Evolutionary conservation across 2,113 vertebrate genomes (phyloP).

Genomic region (Falco punctatus): DNA sequence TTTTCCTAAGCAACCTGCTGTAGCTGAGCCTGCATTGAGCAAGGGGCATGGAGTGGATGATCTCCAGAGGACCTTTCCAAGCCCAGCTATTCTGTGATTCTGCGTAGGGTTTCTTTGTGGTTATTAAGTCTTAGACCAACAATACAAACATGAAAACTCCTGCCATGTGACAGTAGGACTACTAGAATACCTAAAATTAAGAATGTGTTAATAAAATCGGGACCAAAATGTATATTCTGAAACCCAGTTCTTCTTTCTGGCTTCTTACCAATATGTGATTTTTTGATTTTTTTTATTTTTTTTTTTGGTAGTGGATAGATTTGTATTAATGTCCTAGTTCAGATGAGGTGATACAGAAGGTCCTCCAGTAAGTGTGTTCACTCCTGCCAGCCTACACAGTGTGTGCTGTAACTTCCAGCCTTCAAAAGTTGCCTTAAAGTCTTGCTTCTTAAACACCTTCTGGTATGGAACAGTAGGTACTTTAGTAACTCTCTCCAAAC

Average conservation of each 20-base stretch:
- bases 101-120: not conserved
- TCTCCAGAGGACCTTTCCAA: not conserved
- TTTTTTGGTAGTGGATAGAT: not conserved
- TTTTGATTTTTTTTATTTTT: not conserved
- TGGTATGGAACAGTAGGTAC: not conserved
- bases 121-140: not conserved
- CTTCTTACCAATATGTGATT: not conserved
- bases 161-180: not conserved
- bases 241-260: not conserved
- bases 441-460: not conserved
- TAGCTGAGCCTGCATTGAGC: not conserved
- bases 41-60: not conserved
- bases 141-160: not conserved
- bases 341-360: not conserved
- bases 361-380: not conserved
- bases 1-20: not conserved
- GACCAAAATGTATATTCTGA: not conserved
- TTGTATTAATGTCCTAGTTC: not conserved
- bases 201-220: not conserved
- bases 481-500: not conserved
- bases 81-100: not conserved
- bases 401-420: not conserved
- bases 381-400: not conserved
- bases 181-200: not conserved
- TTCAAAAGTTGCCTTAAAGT: not conserved